Percentiles rank a stretch among this genome's conserved stretches.
Evolutionary conservation across 2,113 vertebrate genomes (phyloP).

Genomic region (Cromileptes altivelis): DNA sequence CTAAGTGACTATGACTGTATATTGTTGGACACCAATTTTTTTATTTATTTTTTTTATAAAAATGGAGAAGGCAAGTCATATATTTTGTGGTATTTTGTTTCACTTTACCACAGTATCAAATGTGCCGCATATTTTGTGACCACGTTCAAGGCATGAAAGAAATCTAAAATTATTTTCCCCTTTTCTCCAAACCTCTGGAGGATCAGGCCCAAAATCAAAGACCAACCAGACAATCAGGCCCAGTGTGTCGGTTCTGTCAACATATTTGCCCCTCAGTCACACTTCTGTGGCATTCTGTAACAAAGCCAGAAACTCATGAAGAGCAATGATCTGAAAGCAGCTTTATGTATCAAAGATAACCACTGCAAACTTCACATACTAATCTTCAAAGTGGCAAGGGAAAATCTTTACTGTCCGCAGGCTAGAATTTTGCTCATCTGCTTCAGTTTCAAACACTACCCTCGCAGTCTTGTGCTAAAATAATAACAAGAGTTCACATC

Average conservation of each 20-base stretch:
- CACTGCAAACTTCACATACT: not conserved
- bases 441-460: not conserved
- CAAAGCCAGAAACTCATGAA: not conserved
- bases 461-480: constrained; percentile 5
- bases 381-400: not conserved
- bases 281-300: not conserved
- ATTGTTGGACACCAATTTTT: not conserved
- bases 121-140: not conserved
- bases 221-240: constrained; percentile 35
- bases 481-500: not conserved
- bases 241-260: not conserved
- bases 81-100: not conserved
- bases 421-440: rapidly evolving
- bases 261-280: not conserved
- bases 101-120: not conserved
- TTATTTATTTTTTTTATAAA: no score
- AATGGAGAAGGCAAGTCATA: not conserved
- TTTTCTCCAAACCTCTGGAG: not conserved
- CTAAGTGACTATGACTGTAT: not conserved
- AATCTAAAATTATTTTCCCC: rapidly evolving
- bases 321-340: not conserved
- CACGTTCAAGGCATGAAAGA: not conserved
- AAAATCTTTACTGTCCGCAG: not conserved
- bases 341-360: not conserved
- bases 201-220: not conserved